Base-by-base conservation (phyloP, 2,113 vertebrate species). In the Tretioscincus oriximinensis region DNA sequence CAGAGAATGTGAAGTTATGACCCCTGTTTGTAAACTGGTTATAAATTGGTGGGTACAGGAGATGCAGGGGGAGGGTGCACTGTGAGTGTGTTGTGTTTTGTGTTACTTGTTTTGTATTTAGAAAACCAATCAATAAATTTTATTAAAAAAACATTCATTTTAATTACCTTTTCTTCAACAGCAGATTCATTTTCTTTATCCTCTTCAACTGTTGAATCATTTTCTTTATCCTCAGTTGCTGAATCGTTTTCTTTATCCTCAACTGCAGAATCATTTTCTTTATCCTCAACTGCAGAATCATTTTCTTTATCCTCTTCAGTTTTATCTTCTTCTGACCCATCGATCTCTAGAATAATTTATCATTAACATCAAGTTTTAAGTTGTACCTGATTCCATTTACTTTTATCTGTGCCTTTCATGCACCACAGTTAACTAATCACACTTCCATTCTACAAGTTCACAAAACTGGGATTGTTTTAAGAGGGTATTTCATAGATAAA, bases 321-420 rank as follows among this genome's bases (percentile, higher is more conserved):
- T 54, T 83, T 91, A 76, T 97, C 97, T 45, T 94, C 97, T 54
- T 96, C 95, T 21, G 94, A 96, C 10, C 96, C 96, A 60, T 95
- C 96, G 8, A 92, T 94, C 76, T 95, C 96, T 91, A 90, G 73
- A 85, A 94, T 87, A 88, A 84, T 26, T 85, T 81, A 67, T 61
- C 73, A 88, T 83, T 88, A 81, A 92, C 71, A 84, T 9, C 61
- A 77, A 41, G 10, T 26, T 75, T 63, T 20, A 41, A 69, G 29
- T 29, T 84, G 9, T 11, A 64, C 76, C 5, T 29, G 58, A 26
- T 16, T 60, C 16, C 5, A 60, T 74, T 80, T 66, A 31, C 41
- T 54, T 71, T 71, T n/a, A 73, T 16, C 7, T 16, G 9, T 63
- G 28, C 29, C 26, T 20, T 73, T 73, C 28, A 66, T 66, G 6